Conservation (phyloP, 1,140 invertebrate genomes). For the Condylostylus longicornis region DNA sequence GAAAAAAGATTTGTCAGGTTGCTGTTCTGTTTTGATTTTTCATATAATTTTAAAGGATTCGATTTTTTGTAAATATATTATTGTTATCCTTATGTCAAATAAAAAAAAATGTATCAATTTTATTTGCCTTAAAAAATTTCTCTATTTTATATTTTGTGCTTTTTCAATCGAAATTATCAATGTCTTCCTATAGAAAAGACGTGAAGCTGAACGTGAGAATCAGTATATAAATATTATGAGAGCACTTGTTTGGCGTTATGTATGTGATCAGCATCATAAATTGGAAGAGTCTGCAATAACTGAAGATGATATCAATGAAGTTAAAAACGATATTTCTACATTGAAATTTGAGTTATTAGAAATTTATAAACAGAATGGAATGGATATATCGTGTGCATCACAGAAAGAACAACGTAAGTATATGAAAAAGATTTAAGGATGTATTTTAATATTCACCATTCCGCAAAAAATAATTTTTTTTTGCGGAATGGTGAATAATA, state of each 20-base stretch:
- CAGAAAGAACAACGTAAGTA: constrained; percentile 48
- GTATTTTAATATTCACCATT: constrained; percentile 1
- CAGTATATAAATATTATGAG: constrained; percentile 65
- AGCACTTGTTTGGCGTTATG: constrained; percentile 69
- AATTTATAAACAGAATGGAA: constrained; percentile 60
- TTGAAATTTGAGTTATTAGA: constrained; percentile 73
- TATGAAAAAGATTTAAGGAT: background rate
- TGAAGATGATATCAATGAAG: constrained; percentile 83
- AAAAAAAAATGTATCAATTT: background rate
- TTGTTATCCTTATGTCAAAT: background rate
- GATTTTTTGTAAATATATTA: no score
- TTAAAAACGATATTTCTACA: constrained; percentile 74
- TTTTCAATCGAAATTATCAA: background rate
- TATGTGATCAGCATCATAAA: constrained; percentile 60
- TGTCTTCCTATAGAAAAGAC: constrained; percentile 18
- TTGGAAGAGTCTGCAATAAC: constrained; percentile 63
- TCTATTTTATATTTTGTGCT: background rate
- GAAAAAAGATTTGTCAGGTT: no score
- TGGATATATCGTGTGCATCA: constrained; percentile 56
- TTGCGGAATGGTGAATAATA: no score
- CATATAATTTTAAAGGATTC: no score
- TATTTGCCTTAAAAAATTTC: background rate
- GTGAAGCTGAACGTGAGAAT: constrained; percentile 44
- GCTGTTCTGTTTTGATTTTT: no score
- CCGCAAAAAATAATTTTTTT: no score